These are phyloP conservation scores for Lochmaea crataegi DNA, from an alignment of 2,888 invertebrate species.

Conservation along the genomic window DNA sequence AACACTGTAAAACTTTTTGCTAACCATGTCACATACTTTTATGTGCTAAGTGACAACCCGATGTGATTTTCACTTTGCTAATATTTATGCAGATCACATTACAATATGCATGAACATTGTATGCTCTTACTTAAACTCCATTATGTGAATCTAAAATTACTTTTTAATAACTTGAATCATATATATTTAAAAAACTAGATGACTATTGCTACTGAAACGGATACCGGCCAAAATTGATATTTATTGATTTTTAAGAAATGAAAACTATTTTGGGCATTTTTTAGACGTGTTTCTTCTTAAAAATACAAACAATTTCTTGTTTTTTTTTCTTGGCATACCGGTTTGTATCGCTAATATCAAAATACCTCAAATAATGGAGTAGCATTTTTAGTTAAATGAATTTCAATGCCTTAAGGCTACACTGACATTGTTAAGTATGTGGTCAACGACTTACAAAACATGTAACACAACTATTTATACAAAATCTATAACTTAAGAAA, in stretches of 20 bases:
- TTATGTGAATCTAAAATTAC: background rate
- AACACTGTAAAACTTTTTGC: background rate
- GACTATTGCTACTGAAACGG: no score
- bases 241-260: background rate
- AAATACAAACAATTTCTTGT: conserved; percentile 1
- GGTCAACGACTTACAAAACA: conserved; percentile 20
- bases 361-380: conserved; percentile 17
- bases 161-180: no score
- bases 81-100: no score
- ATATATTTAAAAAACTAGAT: no score
- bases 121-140: no score
- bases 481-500: conserved; percentile 14
- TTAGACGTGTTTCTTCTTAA: background rate
- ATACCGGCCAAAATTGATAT: background rate
- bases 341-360: conserved; percentile 20
- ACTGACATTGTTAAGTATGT: conserved; percentile 15
- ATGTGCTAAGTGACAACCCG: background rate
- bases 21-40: background rate
- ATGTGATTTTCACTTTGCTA: background rate
- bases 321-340: conserved; percentile 19
- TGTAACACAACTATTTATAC: conserved; percentile 9
- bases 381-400: conserved; percentile 17
- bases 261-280: background rate
- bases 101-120: no score
- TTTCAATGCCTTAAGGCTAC: conserved; percentile 11